phyloP scores from a whole-genome alignment of 2,797 vertebrate genomes.

The Lutra lutra region DNA sequence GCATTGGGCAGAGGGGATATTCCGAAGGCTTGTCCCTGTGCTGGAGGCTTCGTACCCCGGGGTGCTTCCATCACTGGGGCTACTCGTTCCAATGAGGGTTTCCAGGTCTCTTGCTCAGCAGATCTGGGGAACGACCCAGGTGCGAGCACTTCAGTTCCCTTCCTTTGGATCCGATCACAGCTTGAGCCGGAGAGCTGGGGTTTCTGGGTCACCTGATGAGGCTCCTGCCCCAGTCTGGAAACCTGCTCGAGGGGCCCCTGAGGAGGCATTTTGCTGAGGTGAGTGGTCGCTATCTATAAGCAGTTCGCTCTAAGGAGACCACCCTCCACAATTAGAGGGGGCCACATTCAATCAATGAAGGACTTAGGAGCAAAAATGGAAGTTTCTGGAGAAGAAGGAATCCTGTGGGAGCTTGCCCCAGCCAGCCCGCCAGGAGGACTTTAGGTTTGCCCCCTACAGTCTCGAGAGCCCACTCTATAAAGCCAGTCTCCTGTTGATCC shows the following conservation, averaged over 20 bases:
- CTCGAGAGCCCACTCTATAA: neutral
- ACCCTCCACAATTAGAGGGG: neutral
- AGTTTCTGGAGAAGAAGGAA: neutral
- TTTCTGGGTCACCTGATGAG: neutral
- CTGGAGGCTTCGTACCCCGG: no score
- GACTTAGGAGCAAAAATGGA: neutral
- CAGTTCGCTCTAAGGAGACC: no score
- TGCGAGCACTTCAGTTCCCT: neutral
- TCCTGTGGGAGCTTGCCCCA: fast-evolving
- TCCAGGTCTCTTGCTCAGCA: neutral
- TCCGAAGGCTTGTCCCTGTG: fast-evolving
- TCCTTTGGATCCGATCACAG: neutral
- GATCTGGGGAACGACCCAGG: neutral
- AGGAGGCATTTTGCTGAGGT: neutral
- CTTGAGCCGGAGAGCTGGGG: neutral
- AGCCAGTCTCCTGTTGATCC: fast-evolving
- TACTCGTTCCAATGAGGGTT: neutral
- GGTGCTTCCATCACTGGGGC: fast-evolving
- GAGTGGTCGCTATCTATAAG: neutral
- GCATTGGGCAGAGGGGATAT: neutral
- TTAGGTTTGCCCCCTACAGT: neutral
- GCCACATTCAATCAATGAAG: neutral
- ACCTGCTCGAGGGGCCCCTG: fast-evolving
- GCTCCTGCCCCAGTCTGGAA: neutral
- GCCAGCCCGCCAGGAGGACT: neutral